phyloP scores from a whole-genome alignment of 2,113 vertebrate genomes.

The Coturnix japonica region DNA sequence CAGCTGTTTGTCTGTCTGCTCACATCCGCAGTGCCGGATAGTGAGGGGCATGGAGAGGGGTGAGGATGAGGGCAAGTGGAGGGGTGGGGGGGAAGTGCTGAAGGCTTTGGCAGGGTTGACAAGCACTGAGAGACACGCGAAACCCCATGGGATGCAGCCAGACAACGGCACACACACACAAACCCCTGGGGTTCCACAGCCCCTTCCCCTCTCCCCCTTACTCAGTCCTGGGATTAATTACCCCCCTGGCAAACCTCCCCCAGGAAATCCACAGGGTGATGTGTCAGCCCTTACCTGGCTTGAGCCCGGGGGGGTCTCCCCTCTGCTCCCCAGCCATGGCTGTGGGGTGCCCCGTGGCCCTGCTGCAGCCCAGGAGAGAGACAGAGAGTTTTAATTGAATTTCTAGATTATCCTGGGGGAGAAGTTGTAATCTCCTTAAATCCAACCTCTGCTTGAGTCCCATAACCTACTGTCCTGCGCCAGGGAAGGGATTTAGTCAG shows the following conservation, averaged over 20 bases:
- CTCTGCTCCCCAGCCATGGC: slow-evolving; percentile 37
- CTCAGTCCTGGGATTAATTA: too few species aligned
- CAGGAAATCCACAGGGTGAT: fast-evolving
- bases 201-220: too few species aligned
- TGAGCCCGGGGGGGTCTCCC: background rate
- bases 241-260: background rate
- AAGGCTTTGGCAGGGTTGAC: background rate
- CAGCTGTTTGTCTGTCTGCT: background rate
- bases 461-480: slow-evolving; percentile 65
- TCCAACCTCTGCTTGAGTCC: slow-evolving; percentile 68
- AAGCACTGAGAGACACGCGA: fast-evolving
- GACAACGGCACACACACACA: fast-evolving
- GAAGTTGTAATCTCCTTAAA: slow-evolving; percentile 74
- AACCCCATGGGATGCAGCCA: background rate
- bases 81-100: fast-evolving
- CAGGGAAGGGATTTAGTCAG: slow-evolving; percentile 41
- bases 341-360: slow-evolving; percentile 51
- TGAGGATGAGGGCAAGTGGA: background rate
- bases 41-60: fast-evolving
- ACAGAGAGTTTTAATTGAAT: slow-evolving; percentile 74
- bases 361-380: slow-evolving; percentile 37
- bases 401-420: slow-evolving; percentile 69
- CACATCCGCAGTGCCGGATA: fast-evolving
- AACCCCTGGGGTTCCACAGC: background rate
- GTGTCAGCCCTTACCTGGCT: slow-evolving; percentile 54